A percentile compares a stretch with the other conserved stretches of the same genome.
phyloP scores from a whole-genome alignment of 2,113 vertebrate species.

The Megaptera novaeangliae region DNA sequence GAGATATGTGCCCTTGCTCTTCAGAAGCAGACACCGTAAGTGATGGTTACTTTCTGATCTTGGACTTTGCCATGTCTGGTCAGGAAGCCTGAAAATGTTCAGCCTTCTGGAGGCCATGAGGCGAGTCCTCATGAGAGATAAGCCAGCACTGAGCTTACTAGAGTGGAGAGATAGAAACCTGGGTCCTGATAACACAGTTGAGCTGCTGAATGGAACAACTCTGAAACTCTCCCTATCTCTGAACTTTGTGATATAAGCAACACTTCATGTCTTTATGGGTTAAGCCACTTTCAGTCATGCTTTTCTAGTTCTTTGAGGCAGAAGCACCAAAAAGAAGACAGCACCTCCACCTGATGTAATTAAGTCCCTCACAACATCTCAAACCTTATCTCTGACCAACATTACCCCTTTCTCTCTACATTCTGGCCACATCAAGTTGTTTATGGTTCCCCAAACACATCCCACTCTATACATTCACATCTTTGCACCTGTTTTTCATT shows the following conservation, averaged over 20 bases:
- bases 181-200: neutral
- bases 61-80: neutral
- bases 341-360: neutral
- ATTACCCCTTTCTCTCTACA: rapidly evolving
- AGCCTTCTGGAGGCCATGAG: neutral
- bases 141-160: neutral
- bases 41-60: neutral
- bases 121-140: neutral
- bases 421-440: neutral
- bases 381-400: neutral
- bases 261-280: neutral
- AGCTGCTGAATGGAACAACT: neutral
- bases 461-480: too few relatives aligned
- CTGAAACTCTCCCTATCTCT: neutral
- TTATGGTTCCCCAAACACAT: neutral
- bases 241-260: neutral
- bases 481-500: neutral
- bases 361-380: neutral
- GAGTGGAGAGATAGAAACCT: neutral
- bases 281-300: neutral
- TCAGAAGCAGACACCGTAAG: neutral
- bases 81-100: neutral
- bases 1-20: neutral
- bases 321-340: neutral
- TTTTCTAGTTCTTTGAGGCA: neutral